Evolutionary conservation across 1,140 invertebrate species (phyloP), one percentile per base, ranked within the genome.

Genomic region (Lanistes nyassanus): DNA sequence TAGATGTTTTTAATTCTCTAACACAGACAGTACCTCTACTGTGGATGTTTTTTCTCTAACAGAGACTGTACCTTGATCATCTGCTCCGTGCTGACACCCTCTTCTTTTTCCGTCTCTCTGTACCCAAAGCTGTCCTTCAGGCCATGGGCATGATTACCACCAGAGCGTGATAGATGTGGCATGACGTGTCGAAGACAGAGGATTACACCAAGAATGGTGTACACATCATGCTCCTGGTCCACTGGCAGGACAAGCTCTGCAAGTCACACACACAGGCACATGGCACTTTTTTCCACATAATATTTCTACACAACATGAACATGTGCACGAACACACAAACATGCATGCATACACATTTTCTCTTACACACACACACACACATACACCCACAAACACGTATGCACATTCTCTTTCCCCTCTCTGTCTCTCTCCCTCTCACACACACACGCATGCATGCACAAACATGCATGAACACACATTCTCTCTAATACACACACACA

Each of bases 131-230:
- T 90, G 70, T 88, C 88, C 77, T 87, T 88, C 62, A 89, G 75
- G 47, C 83, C 84, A 39, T 83, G 81, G 16, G 81, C 79, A n/a
- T 37, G 55, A 31, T 68, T 72, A 21, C 66, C 67, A 16, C 19
- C 64, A n/a, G 81, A 64, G 11, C 80, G 76, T 37, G 76, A 76
- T n/a, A 92, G 76, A 75, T 92, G 90, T 2, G 93, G 92, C 53
- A 94, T 81, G 55, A 94, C 86, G 56, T 92, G 87, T 76, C 92
- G 90, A 56, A 94, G 79, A 81, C 93, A 92, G 55, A 93, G 90
- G 56, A 95, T 90, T 58, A 92, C 91, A 65, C 94, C 94, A 37
- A 94, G 90, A 53, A 94, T 85, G n/a, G 76, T 74, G 73, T 83
- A 79, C n/a, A 90, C 88, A 77, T 90, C 89, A 79, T 88, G 87